Evolutionary conservation across 1,140 invertebrate genomes (phyloP).

Genomic region (Macrobrachium rosenbergii): DNA sequence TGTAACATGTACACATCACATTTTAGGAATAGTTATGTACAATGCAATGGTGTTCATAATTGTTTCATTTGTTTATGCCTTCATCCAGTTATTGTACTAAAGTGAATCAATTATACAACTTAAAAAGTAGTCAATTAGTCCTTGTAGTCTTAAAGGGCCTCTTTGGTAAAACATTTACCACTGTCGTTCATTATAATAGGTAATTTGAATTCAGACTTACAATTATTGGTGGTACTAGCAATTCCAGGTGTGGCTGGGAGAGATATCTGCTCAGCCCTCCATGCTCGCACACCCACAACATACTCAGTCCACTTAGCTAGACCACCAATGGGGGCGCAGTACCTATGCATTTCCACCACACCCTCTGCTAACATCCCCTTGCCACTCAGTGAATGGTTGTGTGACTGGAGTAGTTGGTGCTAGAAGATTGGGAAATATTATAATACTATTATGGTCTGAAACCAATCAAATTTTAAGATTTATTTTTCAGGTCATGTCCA

Average conservation of each 20-base stretch:
- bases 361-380: background rate
- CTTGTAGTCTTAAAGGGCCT: too few species aligned
- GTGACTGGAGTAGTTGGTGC: background rate
- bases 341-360: constrained; percentile 19
- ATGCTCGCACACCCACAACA: constrained; percentile 45
- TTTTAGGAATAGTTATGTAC: too few species aligned
- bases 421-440: background rate
- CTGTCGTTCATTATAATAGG: background rate
- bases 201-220: constrained; percentile 57
- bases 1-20: too few species aligned
- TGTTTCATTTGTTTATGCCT: too few species aligned
- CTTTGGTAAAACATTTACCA: too few species aligned
- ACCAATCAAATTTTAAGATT: too few species aligned
- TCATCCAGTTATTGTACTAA: too few species aligned
- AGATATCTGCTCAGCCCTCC: constrained; percentile 33
- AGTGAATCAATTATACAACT: too few species aligned
- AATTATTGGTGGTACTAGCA: constrained; percentile 64
- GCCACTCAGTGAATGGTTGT: background rate
- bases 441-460: too few species aligned
- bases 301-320: constrained; percentile 41
- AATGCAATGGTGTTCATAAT: too few species aligned
- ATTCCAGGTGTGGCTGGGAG: constrained; percentile 27
- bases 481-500: too few species aligned
- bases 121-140: too few species aligned
- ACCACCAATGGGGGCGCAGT: constrained; percentile 37